Evolutionary conservation across 2,113 vertebrate genomes (phyloP), one percentile per base, ranked within the genome.

Genomic region (Ceyx melanurus): DNA sequence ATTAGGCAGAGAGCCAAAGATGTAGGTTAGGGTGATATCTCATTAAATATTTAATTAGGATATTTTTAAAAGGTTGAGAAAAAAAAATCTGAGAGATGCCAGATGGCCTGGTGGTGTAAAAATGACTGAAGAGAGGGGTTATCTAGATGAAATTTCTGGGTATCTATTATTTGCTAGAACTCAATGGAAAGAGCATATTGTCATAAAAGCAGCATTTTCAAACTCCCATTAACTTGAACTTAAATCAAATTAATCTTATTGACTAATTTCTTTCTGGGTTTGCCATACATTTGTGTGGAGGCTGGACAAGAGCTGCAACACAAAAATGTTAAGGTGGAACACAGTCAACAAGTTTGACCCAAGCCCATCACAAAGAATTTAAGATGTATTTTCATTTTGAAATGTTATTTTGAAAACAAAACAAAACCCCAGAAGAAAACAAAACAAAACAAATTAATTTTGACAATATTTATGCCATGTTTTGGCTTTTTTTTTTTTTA

Each of bases 21-120:
- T n/a, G 46, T 75, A 85, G 78, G 78, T 79, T 92, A 57, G 66
- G 35, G 70, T 75, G 66, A 61, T 53, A 92, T 40, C 64, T 87
- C 67, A 76, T 89, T 94, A 91, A 96, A 94, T 89, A 92, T 94
- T 95, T 93, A 91, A 94, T 89, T 72, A 87, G 58, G 81, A 79
- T 91, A 66, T 87, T 73, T 93, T 91, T 65, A 42, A 95, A 96
- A 94, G 91, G 82, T 82, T 11, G 3, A 61, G 22, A 23, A 29
- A 78, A 76, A 86, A 95, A 50, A 56, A 46, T 37, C 65, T 57
- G 57, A 95, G 51, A 91, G 62, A 54, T 93, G 57, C 81, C 92
- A 96, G 93, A 90, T 96, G 95, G 80, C 73, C 64, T 83, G 48
- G 64, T 93, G 71, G 65, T 92, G 25, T 92, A 86, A 89, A 86